Conservation (phyloP, 2,888 invertebrate genomes). For the Saturnia pavonia region DNA sequence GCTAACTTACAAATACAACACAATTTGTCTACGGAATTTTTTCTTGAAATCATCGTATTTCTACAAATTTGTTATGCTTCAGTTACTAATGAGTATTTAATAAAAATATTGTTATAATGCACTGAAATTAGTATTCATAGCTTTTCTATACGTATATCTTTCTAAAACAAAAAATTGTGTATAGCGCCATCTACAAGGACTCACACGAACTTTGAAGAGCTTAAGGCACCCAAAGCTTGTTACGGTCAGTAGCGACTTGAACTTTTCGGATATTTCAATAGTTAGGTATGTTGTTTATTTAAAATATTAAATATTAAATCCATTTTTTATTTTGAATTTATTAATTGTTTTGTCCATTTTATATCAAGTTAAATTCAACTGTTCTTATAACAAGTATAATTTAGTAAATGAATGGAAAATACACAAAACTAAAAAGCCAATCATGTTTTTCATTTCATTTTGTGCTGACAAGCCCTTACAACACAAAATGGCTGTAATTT, state of each 20-base stretch:
- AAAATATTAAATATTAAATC: not conserved
- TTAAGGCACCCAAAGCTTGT: conserved; percentile 21
- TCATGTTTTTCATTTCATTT: not conserved
- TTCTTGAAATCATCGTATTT: not conserved
- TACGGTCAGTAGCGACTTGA: not conserved
- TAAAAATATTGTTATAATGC: too few relatives aligned
- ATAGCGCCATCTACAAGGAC: conserved; percentile 44
- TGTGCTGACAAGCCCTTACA: not conserved
- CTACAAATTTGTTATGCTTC: not conserved
- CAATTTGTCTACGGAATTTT: too few relatives aligned
- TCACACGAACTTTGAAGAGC: conserved; percentile 32
- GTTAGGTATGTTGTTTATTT: not conserved
- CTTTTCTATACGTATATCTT: too few relatives aligned
- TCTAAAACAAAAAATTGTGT: not conserved
- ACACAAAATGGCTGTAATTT: not conserved
- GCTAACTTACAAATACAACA: too few relatives aligned
- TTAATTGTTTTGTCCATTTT: not conserved
- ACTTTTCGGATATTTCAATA: not conserved
- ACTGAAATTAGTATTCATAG: too few relatives aligned
- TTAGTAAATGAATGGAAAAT: not conserved
- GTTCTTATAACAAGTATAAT: not conserved
- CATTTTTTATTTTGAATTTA: not conserved
- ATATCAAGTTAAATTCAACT: not conserved
- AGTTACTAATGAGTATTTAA: not conserved
- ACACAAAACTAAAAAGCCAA: not conserved